Base-by-base conservation (phyloP, 2,888 invertebrate species). In the Camponotus fellah region DNA sequence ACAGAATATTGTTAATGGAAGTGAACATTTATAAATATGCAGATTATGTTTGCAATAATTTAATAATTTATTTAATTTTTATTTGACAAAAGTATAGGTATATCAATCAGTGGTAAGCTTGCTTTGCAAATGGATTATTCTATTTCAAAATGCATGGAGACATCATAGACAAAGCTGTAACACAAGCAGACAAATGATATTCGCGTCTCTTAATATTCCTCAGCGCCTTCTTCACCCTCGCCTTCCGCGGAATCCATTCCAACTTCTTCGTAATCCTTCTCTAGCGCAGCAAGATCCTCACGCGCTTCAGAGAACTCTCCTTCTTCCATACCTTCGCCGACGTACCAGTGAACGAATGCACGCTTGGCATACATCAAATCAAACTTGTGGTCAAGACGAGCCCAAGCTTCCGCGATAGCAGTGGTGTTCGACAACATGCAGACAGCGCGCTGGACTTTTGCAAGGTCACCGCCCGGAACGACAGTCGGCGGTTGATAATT, bases 371-470 rank as follows among this genome's bases (percentile, higher is more conserved):
- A 99, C 98, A 99, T 99, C 87, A 99, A 96, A 95, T 99, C 99
- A 95, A 99, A 98, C 96, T 99, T 99, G 95, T 98, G 98, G 95
- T 99, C 99, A 85, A 99, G 96, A 94, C 99, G 97, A 40, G 98
- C 98, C 99, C 99, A 99, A 49, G 99, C 99, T 95, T 99, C 99
- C 14, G 99, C 99, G 95, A 99, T 99, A 92, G 99, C 98, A 12
- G 99, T 99, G 89, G 99, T 99, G 96, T 99, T 99, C 94, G 98
- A 98, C 96, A 99, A 96, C 99, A 99, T 99, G 97, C 99, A 99
- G 37, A 99, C 99, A 89, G 99, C 99, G 93, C 99, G 97, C 95
- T 98, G 98, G 53, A 99, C 99, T 96, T 99, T 99, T 89, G 99
- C 99, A 95, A 98, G 95, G 95, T 99, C 99, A 53, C 99, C 99